Conservation (phyloP, 2,113 vertebrate genomes). For the Rhinolophus ferrumequinum region DNA sequence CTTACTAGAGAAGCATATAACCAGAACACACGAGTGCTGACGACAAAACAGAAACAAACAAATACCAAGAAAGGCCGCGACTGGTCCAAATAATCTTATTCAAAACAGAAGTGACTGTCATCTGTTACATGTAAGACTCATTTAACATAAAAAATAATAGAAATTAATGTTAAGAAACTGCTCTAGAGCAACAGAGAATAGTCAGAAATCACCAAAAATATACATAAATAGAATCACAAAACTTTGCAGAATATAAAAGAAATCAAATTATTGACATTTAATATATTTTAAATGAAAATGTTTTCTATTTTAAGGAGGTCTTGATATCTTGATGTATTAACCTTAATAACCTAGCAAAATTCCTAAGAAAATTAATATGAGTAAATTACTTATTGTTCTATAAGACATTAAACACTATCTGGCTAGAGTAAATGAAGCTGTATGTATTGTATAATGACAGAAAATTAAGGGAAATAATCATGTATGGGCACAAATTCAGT, state of each 20-base stretch:
- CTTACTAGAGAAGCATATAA: background rate
- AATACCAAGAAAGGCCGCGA: background rate
- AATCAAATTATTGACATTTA: background rate
- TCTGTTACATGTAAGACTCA: background rate
- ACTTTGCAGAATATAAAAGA: background rate
- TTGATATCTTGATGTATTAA: background rate
- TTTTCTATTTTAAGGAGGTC: background rate
- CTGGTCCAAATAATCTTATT: background rate
- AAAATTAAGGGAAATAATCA: background rate
- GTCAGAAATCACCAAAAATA: background rate
- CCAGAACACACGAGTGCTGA: too few relatives aligned
- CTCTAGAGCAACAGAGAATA: background rate
- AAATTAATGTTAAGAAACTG: too few relatives aligned
- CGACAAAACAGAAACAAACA: background rate
- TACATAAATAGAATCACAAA: background rate
- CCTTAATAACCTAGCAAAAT: background rate
- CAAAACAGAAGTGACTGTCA: background rate
- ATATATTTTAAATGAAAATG: background rate
- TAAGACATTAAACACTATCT: background rate
- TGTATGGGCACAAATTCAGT: background rate
- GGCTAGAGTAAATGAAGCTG: background rate
- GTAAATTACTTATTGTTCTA: background rate
- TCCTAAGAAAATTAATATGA: background rate
- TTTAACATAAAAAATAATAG: background rate
- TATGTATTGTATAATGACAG: background rate